These are phyloP conservation scores for Macquaria ambigua DNA, from an alignment of 2,113 vertebrate genomes.

Conservation along the genomic window DNA sequence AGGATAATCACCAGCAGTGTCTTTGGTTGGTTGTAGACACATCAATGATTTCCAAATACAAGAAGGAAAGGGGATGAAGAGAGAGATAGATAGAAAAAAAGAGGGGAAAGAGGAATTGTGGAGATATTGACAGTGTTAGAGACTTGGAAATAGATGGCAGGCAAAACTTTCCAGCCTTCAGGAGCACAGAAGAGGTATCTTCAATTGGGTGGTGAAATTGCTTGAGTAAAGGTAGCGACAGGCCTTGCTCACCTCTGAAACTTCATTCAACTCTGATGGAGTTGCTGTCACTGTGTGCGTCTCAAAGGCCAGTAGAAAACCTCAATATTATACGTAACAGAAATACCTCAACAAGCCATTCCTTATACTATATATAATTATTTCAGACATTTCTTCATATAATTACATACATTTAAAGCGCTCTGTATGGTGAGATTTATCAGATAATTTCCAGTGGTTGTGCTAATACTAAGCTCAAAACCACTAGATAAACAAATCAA, in stretches of 20 bases:
- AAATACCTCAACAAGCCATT: slow-evolving; percentile 3
- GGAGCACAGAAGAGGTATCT: slow-evolving; percentile 60
- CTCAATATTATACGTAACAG: slow-evolving; percentile 10
- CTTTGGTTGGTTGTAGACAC: slow-evolving; percentile 25
- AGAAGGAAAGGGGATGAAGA: slow-evolving; percentile 10
- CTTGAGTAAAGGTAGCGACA: slow-evolving; percentile 59
- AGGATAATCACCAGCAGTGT: slow-evolving; percentile 54
- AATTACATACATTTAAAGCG: slow-evolving; percentile 11
- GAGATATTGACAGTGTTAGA: slow-evolving; percentile 52
- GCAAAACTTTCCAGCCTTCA: slow-evolving; percentile 54
- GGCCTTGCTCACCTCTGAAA: slow-evolving; percentile 54
- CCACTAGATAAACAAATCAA: slow-evolving; percentile 45
- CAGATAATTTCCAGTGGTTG: slow-evolving; percentile 10
- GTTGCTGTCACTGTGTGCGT: slow-evolving; percentile 55
- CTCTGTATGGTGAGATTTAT: slow-evolving; percentile 7
- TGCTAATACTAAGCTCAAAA: slow-evolving; percentile 11
- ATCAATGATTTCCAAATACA: slow-evolving; percentile 46
- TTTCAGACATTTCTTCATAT: background rate
- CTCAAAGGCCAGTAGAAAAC: slow-evolving; percentile 39
- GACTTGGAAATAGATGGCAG: slow-evolving; percentile 43
- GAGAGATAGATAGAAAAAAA: slow-evolving; percentile 7
- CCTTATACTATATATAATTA: background rate
- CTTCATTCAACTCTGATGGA: slow-evolving; percentile 56
- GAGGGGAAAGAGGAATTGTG: slow-evolving; percentile 7
- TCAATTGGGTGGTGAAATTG: slow-evolving; percentile 68